phyloP scores from a whole-genome alignment of 2,797 vertebrate genomes.

The Myotis pilosus region DNA sequence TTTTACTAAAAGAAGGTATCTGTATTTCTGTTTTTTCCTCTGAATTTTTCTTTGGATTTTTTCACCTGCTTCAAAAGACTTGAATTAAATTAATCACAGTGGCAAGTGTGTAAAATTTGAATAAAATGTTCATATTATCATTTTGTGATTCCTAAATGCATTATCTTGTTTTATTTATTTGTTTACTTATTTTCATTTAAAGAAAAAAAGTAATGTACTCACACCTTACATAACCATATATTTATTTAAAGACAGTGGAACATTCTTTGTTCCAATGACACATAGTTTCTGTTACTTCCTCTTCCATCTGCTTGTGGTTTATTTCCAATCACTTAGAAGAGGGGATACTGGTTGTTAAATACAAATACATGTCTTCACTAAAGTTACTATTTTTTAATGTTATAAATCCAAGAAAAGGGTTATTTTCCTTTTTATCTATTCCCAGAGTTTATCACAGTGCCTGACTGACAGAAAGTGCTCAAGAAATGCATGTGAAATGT shows the following conservation, averaged over 20 bases:
- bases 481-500: slow-evolving; percentile 1
- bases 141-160: slow-evolving; percentile 17
- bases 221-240: neutral
- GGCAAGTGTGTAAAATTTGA: neutral
- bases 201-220: neutral
- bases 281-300: slow-evolving; percentile 16
- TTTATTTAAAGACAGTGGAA: neutral
- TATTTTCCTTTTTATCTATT: neutral
- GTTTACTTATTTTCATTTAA: slow-evolving; percentile 22
- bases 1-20: neutral
- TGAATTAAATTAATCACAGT: neutral
- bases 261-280: slow-evolving; percentile 14
- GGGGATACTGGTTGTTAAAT: neutral
- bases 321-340: slow-evolving; percentile 6
- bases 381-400: neutral
- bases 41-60: slow-evolving; percentile 12
- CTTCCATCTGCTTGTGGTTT: slow-evolving; percentile 3
- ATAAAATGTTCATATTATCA: neutral
- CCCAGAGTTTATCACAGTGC: neutral
- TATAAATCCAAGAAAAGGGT: slow-evolving; percentile 8
- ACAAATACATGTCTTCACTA: neutral
- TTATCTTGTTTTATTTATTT: neutral
- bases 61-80: neutral
- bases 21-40: neutral
- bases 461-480: neutral